Conservation (phyloP, 1,140 invertebrate species). For the Popillia japonica region DNA sequence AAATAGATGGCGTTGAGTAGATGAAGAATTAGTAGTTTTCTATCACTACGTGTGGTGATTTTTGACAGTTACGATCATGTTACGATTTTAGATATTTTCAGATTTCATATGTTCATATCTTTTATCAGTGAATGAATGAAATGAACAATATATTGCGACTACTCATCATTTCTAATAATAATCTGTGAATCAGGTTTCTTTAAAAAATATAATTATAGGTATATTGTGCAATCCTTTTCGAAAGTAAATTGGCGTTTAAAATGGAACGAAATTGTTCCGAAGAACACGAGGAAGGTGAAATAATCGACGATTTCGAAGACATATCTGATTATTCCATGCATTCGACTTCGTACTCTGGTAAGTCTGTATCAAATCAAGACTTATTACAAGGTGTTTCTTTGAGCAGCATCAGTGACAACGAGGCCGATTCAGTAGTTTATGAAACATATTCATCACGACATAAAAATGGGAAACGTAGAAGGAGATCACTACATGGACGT, state of each 20-base stretch:
- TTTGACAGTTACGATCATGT: too few species aligned
- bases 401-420: conserved; percentile 55
- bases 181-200: not conserved
- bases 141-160: not conserved
- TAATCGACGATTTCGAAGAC: conserved; percentile 56
- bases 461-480: conserved; percentile 17
- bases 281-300: conserved; percentile 56
- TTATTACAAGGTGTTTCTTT: conserved; percentile 56
- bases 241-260: not conserved
- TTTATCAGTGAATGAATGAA: not conserved
- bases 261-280: conserved; percentile 40
- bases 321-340: conserved; percentile 56
- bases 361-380: conserved; percentile 55
- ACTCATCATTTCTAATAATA: not conserved
- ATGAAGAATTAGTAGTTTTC: too few species aligned
- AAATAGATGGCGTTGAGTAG: too few species aligned
- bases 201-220: not conserved
- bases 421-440: conserved; percentile 14
- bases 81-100: too few species aligned
- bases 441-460: not conserved
- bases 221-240: not conserved
- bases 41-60: too few species aligned
- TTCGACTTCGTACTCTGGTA: conserved; percentile 50
- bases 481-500: conserved; percentile 35
- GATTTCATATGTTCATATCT: not conserved